phyloP scores from a whole-genome alignment of 2,113 vertebrate species.

The Cyphomyrus discorhynchus region DNA sequence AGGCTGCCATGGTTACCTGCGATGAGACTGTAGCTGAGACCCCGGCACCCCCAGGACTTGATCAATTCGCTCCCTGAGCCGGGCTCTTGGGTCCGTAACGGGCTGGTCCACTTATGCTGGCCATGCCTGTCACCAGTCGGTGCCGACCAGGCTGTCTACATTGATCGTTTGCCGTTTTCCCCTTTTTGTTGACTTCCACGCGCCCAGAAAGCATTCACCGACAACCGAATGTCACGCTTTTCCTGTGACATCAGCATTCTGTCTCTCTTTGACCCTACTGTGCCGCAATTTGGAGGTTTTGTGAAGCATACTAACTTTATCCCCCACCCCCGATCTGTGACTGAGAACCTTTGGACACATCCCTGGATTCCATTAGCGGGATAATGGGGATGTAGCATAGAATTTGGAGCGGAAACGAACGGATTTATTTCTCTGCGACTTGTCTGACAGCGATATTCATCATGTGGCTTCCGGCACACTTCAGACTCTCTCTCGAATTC shows the following conservation, averaged over 20 bases:
- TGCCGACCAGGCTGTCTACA: not conserved
- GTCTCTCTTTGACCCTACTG: not conserved
- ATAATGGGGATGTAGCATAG: not conserved
- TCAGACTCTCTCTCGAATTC: not conserved
- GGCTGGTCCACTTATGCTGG: not conserved
- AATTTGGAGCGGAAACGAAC: not conserved
- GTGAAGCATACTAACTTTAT: not conserved
- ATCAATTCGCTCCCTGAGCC: not conserved
- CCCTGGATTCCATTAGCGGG: not conserved
- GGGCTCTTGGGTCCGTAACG: not conserved
- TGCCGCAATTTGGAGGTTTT: not conserved
- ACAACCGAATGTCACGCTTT: not conserved
- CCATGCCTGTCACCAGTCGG: not conserved
- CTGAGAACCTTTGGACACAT: not conserved
- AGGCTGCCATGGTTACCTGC: not conserved
- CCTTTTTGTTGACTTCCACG: not conserved
- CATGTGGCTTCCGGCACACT: not conserved
- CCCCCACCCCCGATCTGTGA: not conserved
- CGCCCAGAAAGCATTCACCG: not conserved
- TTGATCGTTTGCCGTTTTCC: slow-evolving; percentile 11
- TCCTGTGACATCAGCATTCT: not conserved
- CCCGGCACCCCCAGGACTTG: not conserved
- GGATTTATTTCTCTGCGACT: not conserved
- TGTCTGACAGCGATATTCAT: not conserved
- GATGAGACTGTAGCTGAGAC: not conserved